Evolutionary conservation across 1,140 invertebrate species (phyloP).

Genomic region (Lethocerus indicus): DNA sequence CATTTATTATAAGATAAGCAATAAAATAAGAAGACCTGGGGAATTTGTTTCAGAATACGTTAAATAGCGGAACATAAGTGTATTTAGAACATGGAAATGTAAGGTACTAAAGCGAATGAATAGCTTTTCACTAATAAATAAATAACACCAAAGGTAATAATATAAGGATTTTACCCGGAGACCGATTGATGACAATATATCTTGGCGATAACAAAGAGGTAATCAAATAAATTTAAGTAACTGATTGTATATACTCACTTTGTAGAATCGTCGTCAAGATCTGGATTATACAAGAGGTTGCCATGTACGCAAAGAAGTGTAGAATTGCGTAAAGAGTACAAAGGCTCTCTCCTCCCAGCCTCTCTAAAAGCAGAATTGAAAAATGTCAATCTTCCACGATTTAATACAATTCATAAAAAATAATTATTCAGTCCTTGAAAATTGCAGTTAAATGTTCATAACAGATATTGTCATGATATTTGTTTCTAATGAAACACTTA

Average conservation of each 20-base stretch:
- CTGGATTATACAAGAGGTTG: constrained; percentile 6
- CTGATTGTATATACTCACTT: constrained; percentile 8
- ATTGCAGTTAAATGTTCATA: too few species aligned
- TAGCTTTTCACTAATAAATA: neutral
- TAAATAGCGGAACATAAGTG: too few species aligned
- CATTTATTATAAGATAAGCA: too few species aligned
- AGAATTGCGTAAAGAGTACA: constrained; percentile 3
- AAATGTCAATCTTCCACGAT: too few species aligned
- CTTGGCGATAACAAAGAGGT: neutral
- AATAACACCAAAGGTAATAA: neutral
- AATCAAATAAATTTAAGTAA: neutral
- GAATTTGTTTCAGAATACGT: too few species aligned
- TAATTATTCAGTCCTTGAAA: too few species aligned
- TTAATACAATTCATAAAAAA: too few species aligned
- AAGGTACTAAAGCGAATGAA: neutral
- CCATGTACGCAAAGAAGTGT: constrained; percentile 11
- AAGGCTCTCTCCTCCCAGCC: constrained; percentile 5
- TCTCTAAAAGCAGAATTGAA: too few species aligned
- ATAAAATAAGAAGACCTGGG: too few species aligned
- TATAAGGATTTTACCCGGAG: neutral
- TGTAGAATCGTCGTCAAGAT: constrained; percentile 1
- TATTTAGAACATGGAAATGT: neutral
- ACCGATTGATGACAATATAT: neutral
- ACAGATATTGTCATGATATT: too few species aligned
- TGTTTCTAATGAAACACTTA: too few species aligned